phyloP scores from a whole-genome alignment of 2,113 vertebrate genomes.

The Notothenia rossii region DNA sequence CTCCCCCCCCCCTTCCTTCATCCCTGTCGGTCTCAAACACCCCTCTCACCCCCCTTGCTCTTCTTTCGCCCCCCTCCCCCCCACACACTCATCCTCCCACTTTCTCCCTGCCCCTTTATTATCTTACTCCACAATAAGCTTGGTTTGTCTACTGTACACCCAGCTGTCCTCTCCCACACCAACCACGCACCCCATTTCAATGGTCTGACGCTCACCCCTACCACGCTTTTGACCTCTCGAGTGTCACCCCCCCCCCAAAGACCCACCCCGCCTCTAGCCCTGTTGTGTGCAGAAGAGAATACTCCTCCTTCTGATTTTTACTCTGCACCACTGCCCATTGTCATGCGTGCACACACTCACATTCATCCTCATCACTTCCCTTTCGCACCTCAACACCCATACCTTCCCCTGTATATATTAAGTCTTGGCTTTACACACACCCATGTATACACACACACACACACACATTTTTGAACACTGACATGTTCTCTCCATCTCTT shows the following conservation, averaged over 20 bases:
- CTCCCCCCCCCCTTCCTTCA: neutral
- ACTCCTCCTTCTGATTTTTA: conserved; percentile 62
- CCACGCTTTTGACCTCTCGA: conserved; percentile 11
- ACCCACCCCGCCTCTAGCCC: conserved; percentile 41
- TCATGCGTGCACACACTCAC: conserved; percentile 42
- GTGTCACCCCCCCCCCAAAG: conserved; percentile 6
- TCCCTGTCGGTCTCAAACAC: conserved; percentile 14
- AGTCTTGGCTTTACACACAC: neutral
- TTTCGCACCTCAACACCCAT: conserved; percentile 44
- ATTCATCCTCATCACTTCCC: conserved; percentile 68
- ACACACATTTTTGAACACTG: conserved; percentile 22
- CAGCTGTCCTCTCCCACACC: conserved; percentile 65
- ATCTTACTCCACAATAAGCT: conserved; percentile 51
- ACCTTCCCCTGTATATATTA: conserved; percentile 25
- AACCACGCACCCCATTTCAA: neutral
- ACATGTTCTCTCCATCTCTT: conserved; percentile 39
- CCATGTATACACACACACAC: neutral
- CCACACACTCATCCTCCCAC: conserved; percentile 7
- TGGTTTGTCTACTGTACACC: conserved; percentile 53
- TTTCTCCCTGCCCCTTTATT: conserved; percentile 46
- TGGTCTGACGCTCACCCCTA: neutral
- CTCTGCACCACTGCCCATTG: conserved; percentile 46
- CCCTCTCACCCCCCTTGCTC: no score
- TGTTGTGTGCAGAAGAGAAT: conserved; percentile 61
- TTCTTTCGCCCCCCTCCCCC: neutral